phyloP scores from a whole-genome alignment of 2,888 invertebrate genomes.

The Ennomos fuscantarius region DNA sequence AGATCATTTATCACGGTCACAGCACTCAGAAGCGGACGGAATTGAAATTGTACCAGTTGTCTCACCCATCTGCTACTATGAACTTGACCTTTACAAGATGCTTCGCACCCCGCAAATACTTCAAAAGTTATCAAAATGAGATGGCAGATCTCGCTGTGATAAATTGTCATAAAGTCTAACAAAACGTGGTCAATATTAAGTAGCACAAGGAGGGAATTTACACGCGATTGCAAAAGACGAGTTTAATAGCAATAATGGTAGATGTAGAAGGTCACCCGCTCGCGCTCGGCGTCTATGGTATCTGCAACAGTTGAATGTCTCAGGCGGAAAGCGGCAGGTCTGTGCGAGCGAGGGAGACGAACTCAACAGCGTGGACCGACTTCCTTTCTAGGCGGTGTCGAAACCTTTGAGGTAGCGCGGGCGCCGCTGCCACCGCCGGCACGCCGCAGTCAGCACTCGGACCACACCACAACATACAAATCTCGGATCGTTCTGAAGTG shows the following conservation, averaged over 20 bases:
- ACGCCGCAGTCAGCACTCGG: constrained; percentile 55
- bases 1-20: constrained; percentile 6
- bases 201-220: constrained; percentile 66
- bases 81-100: constrained; percentile 23
- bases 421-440: constrained; percentile 50
- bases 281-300: constrained; percentile 47
- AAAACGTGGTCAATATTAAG: constrained; percentile 45
- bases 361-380: constrained; percentile 45
- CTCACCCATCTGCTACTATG: constrained; percentile 2
- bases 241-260: constrained; percentile 79
- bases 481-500: constrained; percentile 38
- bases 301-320: constrained; percentile 58
- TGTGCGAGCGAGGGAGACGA: constrained; percentile 62
- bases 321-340: constrained; percentile 34
- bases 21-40: background rate
- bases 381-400: constrained; percentile 71
- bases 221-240: constrained; percentile 71
- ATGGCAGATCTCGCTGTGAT: constrained; percentile 14
- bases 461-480: constrained; percentile 40
- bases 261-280: constrained; percentile 76
- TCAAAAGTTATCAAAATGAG: constrained; percentile 20
- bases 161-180: constrained; percentile 22
- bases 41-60: constrained; percentile 1
- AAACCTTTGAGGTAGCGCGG: constrained; percentile 70
- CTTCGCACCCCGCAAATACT: constrained; percentile 22